Base-by-base conservation (phyloP, 2,888 invertebrate genomes). In the Chrysodeixis includens region DNA sequence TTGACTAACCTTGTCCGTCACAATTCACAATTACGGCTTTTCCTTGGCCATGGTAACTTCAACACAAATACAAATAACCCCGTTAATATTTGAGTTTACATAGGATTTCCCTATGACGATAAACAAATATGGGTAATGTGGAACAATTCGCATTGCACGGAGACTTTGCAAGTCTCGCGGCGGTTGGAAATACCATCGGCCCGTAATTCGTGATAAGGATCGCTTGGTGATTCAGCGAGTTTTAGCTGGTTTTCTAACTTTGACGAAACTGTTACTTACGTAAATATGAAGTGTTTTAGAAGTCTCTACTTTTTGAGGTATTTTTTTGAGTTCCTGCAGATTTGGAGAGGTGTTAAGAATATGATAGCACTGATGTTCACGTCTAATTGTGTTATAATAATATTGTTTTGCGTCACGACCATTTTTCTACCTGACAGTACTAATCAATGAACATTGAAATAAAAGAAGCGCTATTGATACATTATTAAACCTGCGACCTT, bases 71-170 rank as follows among this genome's bases (percentile, higher is more conserved):
- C n/a, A n/a, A n/a, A 14, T 14, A n/a, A 40, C 40, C 14, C 35
- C 12, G 14, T 14, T 12, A 35, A 40, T n/a, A 40, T 40, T 40
- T 40, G 40, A 40, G 40, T n/a, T 6, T 5, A 40, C 14, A n/a
- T 40, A 40, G 40, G 40, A 40, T 40, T 40, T 40, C n/a, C 40
- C 40, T 40, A 40, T 40, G 40, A 40, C 40, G 40, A 40, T 40
- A 6, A 40, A 40, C 40, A 40, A 40, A 40, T 40, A 40, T 35
- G 40, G n/a, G n/a, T 12, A n/a, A n/a, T 40, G n/a, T 40, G 40
- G n/a, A 12, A 40, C 40, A 40, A 40, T 40, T n/a, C n/a, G 40
- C n/a, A 40, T n/a, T 6, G 40, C n/a, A 40, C n/a, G n/a, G 5
- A 40, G n/a, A 14, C 6, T 3, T 40, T n/a, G n/a, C 40, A 40